Evolutionary conservation across 2,113 vertebrate species (phyloP).

Genomic region (Crypturellus undulatus): DNA sequence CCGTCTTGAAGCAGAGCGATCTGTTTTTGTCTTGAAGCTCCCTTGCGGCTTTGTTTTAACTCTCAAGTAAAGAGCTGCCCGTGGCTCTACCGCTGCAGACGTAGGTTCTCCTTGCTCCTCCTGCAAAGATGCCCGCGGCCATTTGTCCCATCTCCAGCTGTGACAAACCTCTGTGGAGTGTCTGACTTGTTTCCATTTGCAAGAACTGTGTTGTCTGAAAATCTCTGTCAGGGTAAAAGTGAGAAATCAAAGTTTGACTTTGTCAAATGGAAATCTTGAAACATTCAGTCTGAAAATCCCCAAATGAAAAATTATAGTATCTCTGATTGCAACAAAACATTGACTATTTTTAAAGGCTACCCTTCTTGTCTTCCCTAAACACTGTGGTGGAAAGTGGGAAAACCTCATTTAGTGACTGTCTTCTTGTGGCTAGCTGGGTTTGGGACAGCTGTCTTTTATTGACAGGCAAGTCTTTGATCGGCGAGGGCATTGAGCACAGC

Average conservation of each 20-base stretch:
- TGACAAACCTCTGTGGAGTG: background rate
- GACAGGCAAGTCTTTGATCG: background rate
- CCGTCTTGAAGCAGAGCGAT: background rate
- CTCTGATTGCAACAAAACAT: background rate
- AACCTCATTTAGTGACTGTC: fast-evolving
- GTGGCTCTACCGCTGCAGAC: background rate
- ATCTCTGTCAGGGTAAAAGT: background rate
- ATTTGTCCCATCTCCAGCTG: background rate
- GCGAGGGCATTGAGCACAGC: fast-evolving
- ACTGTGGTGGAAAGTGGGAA: background rate
- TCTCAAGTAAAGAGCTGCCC: background rate
- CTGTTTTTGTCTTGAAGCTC: background rate
- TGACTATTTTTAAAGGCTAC: background rate
- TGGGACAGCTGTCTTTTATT: background rate
- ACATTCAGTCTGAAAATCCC: background rate
- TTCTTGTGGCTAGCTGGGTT: background rate
- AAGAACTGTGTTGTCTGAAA: background rate
- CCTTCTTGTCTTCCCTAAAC: background rate
- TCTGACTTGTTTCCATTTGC: background rate
- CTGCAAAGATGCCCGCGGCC: background rate
- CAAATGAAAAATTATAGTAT: background rate
- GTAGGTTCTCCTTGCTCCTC: background rate
- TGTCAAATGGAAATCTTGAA: background rate
- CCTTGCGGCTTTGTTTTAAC: background rate
- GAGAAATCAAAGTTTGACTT: background rate